phyloP scores from a whole-genome alignment of 2,113 vertebrate species.

The Balaeniceps rex region DNA sequence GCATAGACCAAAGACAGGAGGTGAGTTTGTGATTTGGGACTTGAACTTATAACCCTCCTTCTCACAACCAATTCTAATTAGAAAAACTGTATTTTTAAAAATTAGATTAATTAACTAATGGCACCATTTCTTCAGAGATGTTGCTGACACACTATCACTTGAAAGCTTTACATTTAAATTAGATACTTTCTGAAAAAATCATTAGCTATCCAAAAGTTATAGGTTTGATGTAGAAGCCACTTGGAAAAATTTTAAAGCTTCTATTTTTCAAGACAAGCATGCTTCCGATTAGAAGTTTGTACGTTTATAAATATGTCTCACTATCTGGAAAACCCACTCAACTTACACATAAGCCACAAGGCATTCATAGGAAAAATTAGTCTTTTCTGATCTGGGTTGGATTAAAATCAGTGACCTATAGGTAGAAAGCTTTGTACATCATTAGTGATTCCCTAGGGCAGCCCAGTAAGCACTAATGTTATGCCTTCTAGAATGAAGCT shows the following conservation, averaged over 20 bases:
- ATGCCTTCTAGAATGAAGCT: conserved; percentile 37
- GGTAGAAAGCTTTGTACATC: conserved; percentile 39
- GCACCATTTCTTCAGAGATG: not conserved
- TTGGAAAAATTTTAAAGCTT: not conserved
- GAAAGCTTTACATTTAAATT: not conserved
- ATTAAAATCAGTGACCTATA: conserved; percentile 57
- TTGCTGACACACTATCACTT: not conserved
- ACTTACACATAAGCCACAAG: not conserved
- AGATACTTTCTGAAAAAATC: not conserved
- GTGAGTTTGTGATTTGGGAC: not conserved
- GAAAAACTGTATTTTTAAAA: not conserved
- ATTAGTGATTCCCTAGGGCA: conserved; percentile 33
- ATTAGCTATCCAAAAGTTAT: not conserved
- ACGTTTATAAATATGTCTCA: not conserved
- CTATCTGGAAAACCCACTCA: not conserved
- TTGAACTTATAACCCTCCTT: not conserved
- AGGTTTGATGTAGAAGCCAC: not conserved
- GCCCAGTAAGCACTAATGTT: not conserved
- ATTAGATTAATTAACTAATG: not conserved
- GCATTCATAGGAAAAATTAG: not conserved
- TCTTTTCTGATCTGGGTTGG: not conserved
- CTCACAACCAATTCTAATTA: not conserved
- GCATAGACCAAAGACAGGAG: not conserved
- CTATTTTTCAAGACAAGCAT: not conserved
- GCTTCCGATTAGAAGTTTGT: not conserved